Base-by-base conservation (phyloP, 1,140 invertebrate genomes). In the Dendroctonus valens region DNA sequence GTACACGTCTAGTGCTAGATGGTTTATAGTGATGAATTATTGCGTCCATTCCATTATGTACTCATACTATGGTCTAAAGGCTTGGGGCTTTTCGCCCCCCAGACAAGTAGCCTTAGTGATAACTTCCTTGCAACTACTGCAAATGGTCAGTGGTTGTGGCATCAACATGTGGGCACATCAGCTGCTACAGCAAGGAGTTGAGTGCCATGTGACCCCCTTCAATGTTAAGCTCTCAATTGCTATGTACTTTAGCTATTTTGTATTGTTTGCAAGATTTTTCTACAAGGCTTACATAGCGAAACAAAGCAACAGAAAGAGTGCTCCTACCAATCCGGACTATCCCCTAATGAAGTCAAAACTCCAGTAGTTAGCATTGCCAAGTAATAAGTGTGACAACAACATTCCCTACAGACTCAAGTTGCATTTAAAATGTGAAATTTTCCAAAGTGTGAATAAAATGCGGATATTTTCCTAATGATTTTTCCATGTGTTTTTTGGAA, bases 1-100 rank as follows among this genome's bases (percentile, higher is more conserved):
- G 78, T 96, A 96, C 82, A 97, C 94, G 9, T 91, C 95, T n/a
- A 93, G 94, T 6, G 97, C 94, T 49, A 85, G 95, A 52, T 99
- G 97, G 96, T 99, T 97, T 80, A 93, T 98, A 75, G 92, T 95
- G n/a, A 97, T 99, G 92, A 99, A 99, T 81, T 99, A 96, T 80
- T 91, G 89, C 71, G 96, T 99, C 26, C 97, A 99, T 81, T 93
- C 94, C 67, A 83, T 97, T 69, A 99, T 99, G 97, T 99, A 99
- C 81, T 88, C 91, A 4, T 99, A 99, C 80, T 99, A 97, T 80
- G 93, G 93, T 0, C 79, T 97, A 6, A 86, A 91, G 69, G 93
- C 95, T 50, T 89, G 97, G 85, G 88, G 90, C 50, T 91, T 93
- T 77, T 85, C 85, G 70, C 87, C 96, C 42, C 96, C 96, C 11